Conservation (phyloP, 2,888 invertebrate species). For the Phaedon cochleariae region DNA sequence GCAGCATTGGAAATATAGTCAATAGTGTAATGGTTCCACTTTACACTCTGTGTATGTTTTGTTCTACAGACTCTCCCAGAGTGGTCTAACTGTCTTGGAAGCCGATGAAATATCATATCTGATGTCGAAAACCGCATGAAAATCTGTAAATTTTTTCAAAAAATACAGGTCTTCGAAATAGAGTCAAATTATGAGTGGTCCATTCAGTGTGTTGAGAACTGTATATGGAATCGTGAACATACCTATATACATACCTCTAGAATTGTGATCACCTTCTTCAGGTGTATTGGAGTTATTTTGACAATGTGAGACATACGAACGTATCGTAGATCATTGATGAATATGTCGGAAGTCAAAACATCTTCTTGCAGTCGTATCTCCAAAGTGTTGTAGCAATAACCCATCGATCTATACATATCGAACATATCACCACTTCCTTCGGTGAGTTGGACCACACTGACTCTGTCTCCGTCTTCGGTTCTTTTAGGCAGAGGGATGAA, state of each 20-base stretch:
- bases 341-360: constrained; percentile 61
- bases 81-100: no score
- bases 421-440: constrained; percentile 47
- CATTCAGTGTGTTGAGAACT: no score
- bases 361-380: constrained; percentile 64
- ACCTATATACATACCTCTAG: constrained; percentile 59
- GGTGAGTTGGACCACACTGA: constrained; percentile 60
- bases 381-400: constrained; percentile 61
- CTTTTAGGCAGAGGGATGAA: constrained; percentile 63
- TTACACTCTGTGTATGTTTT: no score
- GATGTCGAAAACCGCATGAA: no score
- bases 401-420: constrained; percentile 55
- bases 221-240: no score
- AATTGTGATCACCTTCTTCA: constrained; percentile 61
- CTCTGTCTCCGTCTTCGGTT: constrained; percentile 60
- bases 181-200: no score
- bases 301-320: constrained; percentile 59
- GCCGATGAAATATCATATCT: no score
- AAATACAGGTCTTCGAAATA: no score
- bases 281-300: constrained; percentile 59
- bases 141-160: no score
- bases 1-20: no score
- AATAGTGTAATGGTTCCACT: no score
- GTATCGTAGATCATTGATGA: constrained; percentile 61
- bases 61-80: no score